Percentiles rank a stretch among this genome's conserved stretches.
phyloP scores from a whole-genome alignment of 2,113 vertebrate species.

The Kryptolebias marmoratus region DNA sequence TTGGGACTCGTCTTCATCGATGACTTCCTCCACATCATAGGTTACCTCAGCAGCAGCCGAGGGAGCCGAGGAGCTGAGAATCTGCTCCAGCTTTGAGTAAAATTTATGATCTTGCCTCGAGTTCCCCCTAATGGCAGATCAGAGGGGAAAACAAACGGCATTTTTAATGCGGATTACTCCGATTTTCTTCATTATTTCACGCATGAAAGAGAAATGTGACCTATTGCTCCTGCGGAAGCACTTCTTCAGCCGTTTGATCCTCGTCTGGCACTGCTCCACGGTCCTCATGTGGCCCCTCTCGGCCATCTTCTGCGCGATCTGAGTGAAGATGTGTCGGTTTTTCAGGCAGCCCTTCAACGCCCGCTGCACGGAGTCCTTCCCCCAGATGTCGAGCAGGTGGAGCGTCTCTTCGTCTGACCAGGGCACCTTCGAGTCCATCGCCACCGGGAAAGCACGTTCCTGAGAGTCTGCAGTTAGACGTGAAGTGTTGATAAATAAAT shows the following conservation, averaged over 20 bases:
- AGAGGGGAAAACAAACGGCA: neutral
- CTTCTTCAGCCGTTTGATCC: slow-evolving; percentile 79
- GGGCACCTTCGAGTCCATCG: slow-evolving; percentile 68
- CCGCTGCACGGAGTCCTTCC: slow-evolving; percentile 72
- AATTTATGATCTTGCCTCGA: slow-evolving; percentile 69
- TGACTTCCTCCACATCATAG: slow-evolving; percentile 55
- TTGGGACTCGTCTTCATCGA: slow-evolving; percentile 59
- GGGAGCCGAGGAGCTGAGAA: slow-evolving; percentile 52
- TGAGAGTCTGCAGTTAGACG: slow-evolving; percentile 54
- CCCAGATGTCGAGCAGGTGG: slow-evolving; percentile 78
- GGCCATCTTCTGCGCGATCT: slow-evolving; percentile 75
- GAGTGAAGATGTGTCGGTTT: slow-evolving; percentile 77
- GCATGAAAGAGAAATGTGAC: neutral
- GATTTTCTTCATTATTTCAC: neutral
- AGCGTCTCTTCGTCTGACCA: slow-evolving; percentile 80
- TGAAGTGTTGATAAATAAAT: neutral
- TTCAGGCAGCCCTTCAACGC: slow-evolving; percentile 77
- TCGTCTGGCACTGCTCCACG: slow-evolving; percentile 77
- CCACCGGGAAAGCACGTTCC: slow-evolving; percentile 52
- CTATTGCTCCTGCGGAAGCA: slow-evolving; percentile 58
- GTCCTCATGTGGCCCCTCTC: slow-evolving; percentile 75
- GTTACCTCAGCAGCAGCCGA: slow-evolving; percentile 50
- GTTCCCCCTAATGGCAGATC: slow-evolving; percentile 45
- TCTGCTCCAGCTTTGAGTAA: slow-evolving; percentile 65
- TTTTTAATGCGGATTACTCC: neutral